phyloP scores from a whole-genome alignment of 2,113 vertebrate genomes.

The Tinamus guttatus region DNA sequence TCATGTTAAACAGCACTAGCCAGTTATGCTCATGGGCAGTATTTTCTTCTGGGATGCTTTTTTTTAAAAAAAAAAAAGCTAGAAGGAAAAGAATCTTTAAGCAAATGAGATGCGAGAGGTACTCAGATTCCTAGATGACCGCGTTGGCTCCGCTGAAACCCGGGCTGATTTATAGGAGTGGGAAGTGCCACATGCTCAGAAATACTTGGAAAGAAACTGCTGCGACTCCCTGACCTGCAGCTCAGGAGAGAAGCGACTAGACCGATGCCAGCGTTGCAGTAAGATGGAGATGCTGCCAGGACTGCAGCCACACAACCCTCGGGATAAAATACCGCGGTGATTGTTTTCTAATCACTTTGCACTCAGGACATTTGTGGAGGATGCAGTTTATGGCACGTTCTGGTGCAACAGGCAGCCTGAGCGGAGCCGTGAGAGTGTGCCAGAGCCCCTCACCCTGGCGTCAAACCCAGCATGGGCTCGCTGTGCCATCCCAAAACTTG shows the following conservation, averaged over 20 bases:
- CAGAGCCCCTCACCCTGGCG: neutral
- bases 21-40: neutral
- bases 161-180: neutral
- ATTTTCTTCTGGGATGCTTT: neutral
- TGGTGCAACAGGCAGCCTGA: neutral
- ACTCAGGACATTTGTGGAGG: neutral
- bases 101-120: fast-evolving
- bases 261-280: neutral
- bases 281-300: neutral
- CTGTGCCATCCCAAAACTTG: neutral
- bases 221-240: neutral
- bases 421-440: too few species aligned
- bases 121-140: neutral
- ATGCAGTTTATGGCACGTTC: neutral
- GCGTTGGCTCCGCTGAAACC: neutral
- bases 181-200: neutral
- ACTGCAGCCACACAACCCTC: neutral
- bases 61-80: neutral
- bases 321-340: fast-evolving
- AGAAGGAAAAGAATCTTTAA: neutral
- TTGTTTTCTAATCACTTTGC: neutral
- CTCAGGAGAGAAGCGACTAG: neutral
- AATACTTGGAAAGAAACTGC: neutral
- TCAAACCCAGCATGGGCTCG: neutral
- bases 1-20: fast-evolving